Percentiles rank a stretch among this genome's conserved stretches.
phyloP scores from a whole-genome alignment of 2,797 vertebrate species.

The Cercopithecus petaurista region DNA sequence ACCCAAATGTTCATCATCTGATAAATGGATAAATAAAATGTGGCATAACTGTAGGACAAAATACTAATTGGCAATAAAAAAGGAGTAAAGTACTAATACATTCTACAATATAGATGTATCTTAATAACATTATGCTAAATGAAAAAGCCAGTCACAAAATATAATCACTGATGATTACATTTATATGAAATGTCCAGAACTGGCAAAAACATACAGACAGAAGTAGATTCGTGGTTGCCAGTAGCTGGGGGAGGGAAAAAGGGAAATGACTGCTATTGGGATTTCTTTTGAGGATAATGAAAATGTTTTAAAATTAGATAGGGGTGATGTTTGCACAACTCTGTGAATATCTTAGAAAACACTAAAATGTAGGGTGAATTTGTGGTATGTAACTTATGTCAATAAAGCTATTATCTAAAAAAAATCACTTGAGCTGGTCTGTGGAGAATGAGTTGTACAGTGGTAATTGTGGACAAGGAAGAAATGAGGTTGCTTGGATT shows the following conservation, averaged over 20 bases:
- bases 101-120: neutral
- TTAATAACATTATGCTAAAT: neutral
- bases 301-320: constrained; percentile 35
- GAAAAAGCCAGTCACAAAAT: constrained; percentile 24
- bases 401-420: constrained; percentile 16
- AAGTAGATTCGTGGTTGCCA: neutral
- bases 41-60: neutral
- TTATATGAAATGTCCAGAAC: neutral
- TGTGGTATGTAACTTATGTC: neutral
- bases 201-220: neutral
- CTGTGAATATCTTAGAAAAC: neutral
- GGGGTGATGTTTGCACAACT: neutral
- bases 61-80: constrained; percentile 32
- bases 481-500: neutral
- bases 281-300: neutral
- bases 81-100: neutral
- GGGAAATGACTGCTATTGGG: neutral
- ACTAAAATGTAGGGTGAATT: constrained; percentile 1
- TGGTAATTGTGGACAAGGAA: neutral
- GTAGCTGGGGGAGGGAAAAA: neutral
- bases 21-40: constrained; percentile 21
- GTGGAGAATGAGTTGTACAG: neutral
- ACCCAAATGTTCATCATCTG: neutral
- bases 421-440: neutral
- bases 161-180: neutral